Conservation (phyloP, 64 coral and sea anemone species). For the Stichodactyla mertensii region DNA sequence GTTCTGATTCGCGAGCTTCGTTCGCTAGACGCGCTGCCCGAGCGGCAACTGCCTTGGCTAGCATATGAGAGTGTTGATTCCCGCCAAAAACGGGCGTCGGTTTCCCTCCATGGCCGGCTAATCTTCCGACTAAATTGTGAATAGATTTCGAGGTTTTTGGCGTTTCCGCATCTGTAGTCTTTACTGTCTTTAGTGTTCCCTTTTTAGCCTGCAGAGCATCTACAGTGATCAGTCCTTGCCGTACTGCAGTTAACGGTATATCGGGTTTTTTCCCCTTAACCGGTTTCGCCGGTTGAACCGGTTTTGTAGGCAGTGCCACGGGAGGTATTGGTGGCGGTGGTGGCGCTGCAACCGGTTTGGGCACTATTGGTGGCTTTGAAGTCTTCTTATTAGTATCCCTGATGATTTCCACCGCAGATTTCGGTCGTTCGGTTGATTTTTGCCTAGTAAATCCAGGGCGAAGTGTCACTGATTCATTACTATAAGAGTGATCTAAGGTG, state of each 20-base stretch:
- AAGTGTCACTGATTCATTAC: background rate
- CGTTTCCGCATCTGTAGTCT: background rate
- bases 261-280: background rate
- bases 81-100: slow-evolving; percentile 18
- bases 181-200: slow-evolving; percentile 23
- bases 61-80: slow-evolving; percentile 49
- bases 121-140: background rate
- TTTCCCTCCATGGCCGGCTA: background rate
- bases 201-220: slow-evolving; percentile 45
- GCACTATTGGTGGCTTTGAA: background rate
- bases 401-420: background rate
- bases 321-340: background rate
- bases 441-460: background rate
- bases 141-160: slow-evolving; percentile 21
- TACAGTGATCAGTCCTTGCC: slow-evolving; percentile 31
- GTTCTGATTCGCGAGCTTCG: slow-evolving; percentile 24
- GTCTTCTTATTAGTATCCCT: background rate
- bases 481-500: background rate
- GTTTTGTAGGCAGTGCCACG: background rate
- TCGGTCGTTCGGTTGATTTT: slow-evolving; percentile 18
- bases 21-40: slow-evolving; percentile 61
- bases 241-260: slow-evolving; percentile 15
- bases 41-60: slow-evolving; percentile 85
- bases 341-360: background rate
- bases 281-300: background rate